These are phyloP conservation scores for Chiloscyllium plagiosum DNA, from an alignment of 2,113 vertebrate genomes.

Conservation along the genomic window DNA sequence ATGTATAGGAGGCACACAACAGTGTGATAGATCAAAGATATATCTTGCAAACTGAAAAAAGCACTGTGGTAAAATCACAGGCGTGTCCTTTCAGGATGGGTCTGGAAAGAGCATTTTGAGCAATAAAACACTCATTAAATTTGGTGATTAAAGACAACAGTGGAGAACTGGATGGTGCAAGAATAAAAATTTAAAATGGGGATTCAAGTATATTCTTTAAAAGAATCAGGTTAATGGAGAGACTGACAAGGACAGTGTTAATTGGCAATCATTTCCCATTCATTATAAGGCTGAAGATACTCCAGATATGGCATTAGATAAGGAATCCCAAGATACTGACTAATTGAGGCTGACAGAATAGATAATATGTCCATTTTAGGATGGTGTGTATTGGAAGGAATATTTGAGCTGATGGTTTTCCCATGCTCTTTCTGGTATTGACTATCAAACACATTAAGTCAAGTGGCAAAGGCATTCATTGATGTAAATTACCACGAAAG, in stretches of 20 bases:
- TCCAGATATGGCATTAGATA: background rate
- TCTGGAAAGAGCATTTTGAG: background rate
- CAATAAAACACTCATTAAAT: background rate
- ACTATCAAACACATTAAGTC: background rate
- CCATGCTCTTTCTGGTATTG: background rate
- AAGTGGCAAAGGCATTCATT: background rate
- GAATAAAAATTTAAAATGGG: background rate
- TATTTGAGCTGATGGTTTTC: background rate
- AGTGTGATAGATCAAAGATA: background rate
- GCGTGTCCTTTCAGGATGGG: background rate
- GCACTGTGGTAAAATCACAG: background rate
- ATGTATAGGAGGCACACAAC: background rate
- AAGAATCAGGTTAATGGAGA: background rate
- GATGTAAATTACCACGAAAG: background rate
- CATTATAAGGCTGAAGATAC: background rate
- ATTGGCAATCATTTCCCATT: background rate
- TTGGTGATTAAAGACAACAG: background rate
- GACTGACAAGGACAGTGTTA: background rate
- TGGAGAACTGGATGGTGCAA: background rate
- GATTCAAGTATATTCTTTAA: background rate
- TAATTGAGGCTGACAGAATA: background rate
- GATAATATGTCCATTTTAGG: background rate
- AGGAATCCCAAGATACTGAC: background rate
- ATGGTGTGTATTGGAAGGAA: background rate
- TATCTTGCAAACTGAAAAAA: background rate